Evolutionary conservation across 2,888 invertebrate genomes (phyloP), one percentile per base, ranked within the genome.

Genomic region (Ceratothoa steindachneri): DNA sequence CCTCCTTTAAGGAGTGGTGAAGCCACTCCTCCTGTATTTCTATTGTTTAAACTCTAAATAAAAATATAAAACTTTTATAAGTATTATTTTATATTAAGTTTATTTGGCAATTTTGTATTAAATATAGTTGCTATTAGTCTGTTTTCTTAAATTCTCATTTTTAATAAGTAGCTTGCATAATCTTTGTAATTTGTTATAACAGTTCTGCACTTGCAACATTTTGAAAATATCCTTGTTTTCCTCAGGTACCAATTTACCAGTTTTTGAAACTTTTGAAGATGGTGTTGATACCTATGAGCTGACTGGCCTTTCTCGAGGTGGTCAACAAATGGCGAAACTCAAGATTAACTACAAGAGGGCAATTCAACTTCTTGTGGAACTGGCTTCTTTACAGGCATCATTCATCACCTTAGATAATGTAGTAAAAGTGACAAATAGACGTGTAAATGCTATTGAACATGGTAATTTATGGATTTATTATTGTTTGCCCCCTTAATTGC

Each of bases 371-470:
- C 87, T 99, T 75, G 97, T 99, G 0, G 96, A 98, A 85, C 87
- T 99, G 83, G 99, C 99, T 1, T 98, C 98, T 0, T 87, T 99
- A 82, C 99, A 99, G 86, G 98, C 98, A 0, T 96, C 97, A 1
- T 99, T 99, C 84, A 95, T 99, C 19, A 98, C 97, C 28, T 87
- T 99, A 67, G 99, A 99, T 85, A 98, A 98, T 85, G 98, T 97
- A 71, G 99, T 99, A 83, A 99, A 99, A 87, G 91, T 97, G 80
- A 99, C 99, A 29, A 99, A 99, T 85, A 89, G 99, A 82, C 92
- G 99, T 89, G 98, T 99, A 24, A 99, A 99, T 84, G 99, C 99
- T 82, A 97, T 99, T 85, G 98, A 99, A 86, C 97, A 99, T 83
- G 96, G 93, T 93, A 83, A 85, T 86, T 80, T 24, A n/a, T 15